These are phyloP conservation scores for Ceryle rudis DNA, from an alignment of 2,797 vertebrate genomes.

Conservation along the genomic window DNA sequence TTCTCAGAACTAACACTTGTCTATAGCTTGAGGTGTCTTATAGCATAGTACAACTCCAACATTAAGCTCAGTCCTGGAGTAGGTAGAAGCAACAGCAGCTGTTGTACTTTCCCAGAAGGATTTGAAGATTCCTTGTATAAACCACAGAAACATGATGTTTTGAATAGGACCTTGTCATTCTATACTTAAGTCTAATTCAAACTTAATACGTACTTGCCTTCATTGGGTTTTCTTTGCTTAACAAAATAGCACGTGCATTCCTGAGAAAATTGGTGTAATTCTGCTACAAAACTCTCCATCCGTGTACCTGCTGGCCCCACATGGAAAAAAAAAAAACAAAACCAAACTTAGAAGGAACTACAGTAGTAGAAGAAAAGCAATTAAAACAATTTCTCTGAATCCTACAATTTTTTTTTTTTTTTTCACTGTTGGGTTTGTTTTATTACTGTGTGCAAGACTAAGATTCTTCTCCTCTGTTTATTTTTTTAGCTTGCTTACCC, in stretches of 20 bases:
- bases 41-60: constrained; percentile 7
- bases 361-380: constrained; percentile 31
- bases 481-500: constrained; percentile 47
- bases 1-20: constrained; percentile 24
- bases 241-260: constrained; percentile 58
- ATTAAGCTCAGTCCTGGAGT: constrained; percentile 5
- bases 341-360: not conserved
- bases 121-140: constrained; percentile 45
- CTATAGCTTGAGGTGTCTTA: constrained; percentile 21
- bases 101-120: constrained; percentile 14
- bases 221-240: constrained; percentile 51
- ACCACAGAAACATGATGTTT: constrained; percentile 4
- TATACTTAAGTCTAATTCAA: constrained; percentile 17
- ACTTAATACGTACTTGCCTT: constrained; percentile 24
- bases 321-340: not conserved
- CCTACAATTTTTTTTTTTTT: not conserved
- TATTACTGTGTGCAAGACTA: constrained; percentile 24
- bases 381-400: constrained; percentile 22
- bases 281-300: constrained; percentile 43
- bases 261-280: constrained; percentile 38
- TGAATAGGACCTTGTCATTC: constrained; percentile 21
- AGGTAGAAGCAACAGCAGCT: constrained; percentile 22
- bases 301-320: constrained; percentile 35
- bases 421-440: not conserved
- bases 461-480: not conserved